These are phyloP conservation scores for Yasuhikotakia modesta DNA, from an alignment of 2,797 vertebrate genomes.

Conservation along the genomic window DNA sequence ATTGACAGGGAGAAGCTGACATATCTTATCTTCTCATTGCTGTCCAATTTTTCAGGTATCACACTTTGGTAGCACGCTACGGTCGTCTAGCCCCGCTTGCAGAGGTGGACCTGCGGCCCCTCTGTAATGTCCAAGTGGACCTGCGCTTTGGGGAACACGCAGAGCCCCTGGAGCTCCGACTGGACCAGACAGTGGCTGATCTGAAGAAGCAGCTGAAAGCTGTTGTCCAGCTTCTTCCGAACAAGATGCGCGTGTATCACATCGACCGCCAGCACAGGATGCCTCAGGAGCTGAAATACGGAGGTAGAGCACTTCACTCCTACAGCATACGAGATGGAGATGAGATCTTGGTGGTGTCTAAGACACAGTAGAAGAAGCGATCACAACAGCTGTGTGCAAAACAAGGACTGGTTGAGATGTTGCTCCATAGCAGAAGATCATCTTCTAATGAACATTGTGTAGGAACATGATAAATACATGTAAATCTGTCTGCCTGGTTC, in stretches of 20 bases:
- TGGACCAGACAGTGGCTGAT: constrained; percentile 93
- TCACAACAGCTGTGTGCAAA: background rate
- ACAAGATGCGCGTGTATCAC: constrained; percentile 90
- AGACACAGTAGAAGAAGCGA: constrained; percentile 52
- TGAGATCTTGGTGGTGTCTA: constrained; percentile 91
- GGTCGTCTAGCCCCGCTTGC: constrained; percentile 91
- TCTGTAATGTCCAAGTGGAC: constrained; percentile 83
- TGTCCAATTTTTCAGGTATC: constrained; percentile 79
- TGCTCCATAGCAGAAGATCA: background rate
- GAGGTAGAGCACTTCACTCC: constrained; percentile 88
- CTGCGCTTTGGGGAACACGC: constrained; percentile 88
- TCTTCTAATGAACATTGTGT: constrained; percentile 25
- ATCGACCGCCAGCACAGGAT: constrained; percentile 85
- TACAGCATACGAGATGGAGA: constrained; percentile 94
- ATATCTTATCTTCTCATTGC: constrained; percentile 9
- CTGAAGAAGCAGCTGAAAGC: constrained; percentile 88
- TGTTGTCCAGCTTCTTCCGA: constrained; percentile 85
- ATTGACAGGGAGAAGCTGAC: no score
- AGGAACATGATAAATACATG: constrained; percentile 2
- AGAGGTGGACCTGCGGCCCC: constrained; percentile 90
- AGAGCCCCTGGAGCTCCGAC: constrained; percentile 85
- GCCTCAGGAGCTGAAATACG: constrained; percentile 91
- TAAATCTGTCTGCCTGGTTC: constrained; percentile 2
- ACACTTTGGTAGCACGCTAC: constrained; percentile 88
- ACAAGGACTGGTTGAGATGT: constrained; percentile 5